phyloP scores from a whole-genome alignment of 2,113 vertebrate genomes.

The Albula goreensis region DNA sequence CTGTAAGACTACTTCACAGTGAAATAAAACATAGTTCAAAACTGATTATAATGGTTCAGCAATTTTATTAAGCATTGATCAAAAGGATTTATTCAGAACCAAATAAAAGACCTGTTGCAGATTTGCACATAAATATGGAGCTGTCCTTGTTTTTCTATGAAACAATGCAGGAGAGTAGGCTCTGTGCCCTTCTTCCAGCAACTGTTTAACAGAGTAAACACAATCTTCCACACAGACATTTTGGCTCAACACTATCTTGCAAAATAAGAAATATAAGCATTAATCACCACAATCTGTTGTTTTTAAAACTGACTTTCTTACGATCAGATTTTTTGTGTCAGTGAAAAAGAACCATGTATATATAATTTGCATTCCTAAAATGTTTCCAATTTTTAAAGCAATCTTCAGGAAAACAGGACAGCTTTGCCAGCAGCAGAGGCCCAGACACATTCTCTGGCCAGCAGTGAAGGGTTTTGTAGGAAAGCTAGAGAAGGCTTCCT shows the following conservation, averaged over 20 bases:
- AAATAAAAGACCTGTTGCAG: background rate
- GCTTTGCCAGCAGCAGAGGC: constrained; percentile 25
- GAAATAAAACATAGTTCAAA: background rate
- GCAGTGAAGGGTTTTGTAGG: constrained; percentile 6
- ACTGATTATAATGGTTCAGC: background rate
- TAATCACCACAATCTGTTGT: background rate
- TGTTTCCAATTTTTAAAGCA: constrained; percentile 1
- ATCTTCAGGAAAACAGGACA: constrained; percentile 24
- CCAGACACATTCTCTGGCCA: constrained; percentile 27
- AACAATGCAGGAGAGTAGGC: background rate
- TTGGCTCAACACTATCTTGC: background rate
- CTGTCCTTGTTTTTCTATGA: background rate
- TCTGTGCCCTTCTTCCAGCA: background rate
- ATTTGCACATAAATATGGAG: background rate
- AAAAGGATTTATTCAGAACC: background rate
- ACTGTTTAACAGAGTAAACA: background rate
- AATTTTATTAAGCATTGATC: background rate
- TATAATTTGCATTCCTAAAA: constrained; percentile 24
- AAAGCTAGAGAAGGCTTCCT: constrained; percentile 15
- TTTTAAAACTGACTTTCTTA: background rate
- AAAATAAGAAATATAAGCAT: background rate
- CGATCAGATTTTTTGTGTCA: background rate
- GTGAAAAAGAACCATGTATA: constrained; percentile 8
- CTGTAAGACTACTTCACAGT: too few species aligned
- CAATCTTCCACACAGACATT: background rate